Base-by-base conservation (phyloP, 2,888 invertebrate genomes). In the Erebia ligea region DNA sequence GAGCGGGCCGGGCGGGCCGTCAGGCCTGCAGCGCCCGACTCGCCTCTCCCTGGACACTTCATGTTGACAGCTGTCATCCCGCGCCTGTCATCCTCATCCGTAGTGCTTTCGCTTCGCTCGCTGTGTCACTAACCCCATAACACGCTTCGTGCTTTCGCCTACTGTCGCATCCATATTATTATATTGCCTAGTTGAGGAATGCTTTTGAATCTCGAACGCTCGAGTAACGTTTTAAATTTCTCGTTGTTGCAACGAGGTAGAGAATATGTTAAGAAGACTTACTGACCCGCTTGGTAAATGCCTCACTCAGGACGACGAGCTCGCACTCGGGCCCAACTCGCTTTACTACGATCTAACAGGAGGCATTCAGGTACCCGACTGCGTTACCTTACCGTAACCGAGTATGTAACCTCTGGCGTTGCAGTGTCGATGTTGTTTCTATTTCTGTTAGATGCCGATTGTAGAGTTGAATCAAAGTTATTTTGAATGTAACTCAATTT, bases 321-420 rank as follows among this genome's bases (percentile, higher is more conserved):
- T 91, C 87, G 92, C 90, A 78, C 88, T 92, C 87, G 92, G 91
- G 84, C 88, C 92, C 87, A 89, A 92, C 90, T 92, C 92, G 87
- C 92, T 91, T 86, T 93, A 91, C 93, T 91, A 93, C 92, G 92
- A 92, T 86, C 88, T 92, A 89, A 89, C 92, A 85, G 93, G 92
- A 92, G 92, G 92, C 91, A 91, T 91, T 92, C 93, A 93, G 93
- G 93, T 93, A 93, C 90, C 89, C 78, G 79, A 80, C 78, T 76
- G 76, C 74, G 70, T 73, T 73, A 74, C 72, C 67, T 76, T 73
- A 76, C 74, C 69, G 56, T 74, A 68, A 65, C 54, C 50, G 70
- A 75, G 72, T 76, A 76, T 75, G 74, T 77, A 70, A 66, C 62
- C 68, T 54, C 52, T 65, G 52, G 56, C 10, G 40, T 34, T 52